Conservation (phyloP, 2,113 vertebrate species). For the Gadus chalcogrammus region DNA sequence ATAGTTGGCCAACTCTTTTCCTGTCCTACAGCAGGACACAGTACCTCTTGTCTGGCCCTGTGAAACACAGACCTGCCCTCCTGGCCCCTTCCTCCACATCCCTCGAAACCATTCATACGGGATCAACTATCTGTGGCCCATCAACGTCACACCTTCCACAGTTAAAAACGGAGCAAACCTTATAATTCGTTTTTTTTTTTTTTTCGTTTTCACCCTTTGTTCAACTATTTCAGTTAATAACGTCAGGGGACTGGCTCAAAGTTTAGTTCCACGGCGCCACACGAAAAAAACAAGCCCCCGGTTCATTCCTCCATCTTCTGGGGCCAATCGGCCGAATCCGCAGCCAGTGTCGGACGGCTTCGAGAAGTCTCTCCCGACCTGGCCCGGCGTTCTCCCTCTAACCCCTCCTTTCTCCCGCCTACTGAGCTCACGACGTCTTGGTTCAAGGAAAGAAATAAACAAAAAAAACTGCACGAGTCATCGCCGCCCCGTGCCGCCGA, state of each 20-base stretch:
- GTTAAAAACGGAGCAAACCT: constrained; percentile 18
- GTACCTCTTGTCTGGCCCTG: constrained; percentile 23
- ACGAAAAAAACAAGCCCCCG: constrained; percentile 7
- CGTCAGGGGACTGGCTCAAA: constrained; percentile 35
- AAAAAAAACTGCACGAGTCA: not conserved
- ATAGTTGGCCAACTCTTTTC: constrained; percentile 22
- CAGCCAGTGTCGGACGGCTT: constrained; percentile 19
- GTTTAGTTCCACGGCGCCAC: constrained; percentile 31
- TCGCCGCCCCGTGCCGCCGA: not conserved
- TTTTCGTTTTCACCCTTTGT: not conserved
- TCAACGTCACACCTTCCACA: constrained; percentile 6
- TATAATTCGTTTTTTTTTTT: constrained; percentile 8
- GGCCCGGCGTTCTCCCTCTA: constrained; percentile 14
- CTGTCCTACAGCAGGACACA: constrained; percentile 38
- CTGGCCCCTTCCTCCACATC: not conserved
- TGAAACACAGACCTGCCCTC: not conserved
- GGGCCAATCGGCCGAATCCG: constrained; percentile 20
- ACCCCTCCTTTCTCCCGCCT: constrained; percentile 1
- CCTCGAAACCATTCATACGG: not conserved
- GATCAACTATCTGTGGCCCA: constrained; percentile 18
- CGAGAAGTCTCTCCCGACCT: constrained; percentile 37
- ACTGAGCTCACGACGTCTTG: constrained; percentile 35
- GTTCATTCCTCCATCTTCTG: too few relatives aligned
- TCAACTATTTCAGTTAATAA: constrained; percentile 33
- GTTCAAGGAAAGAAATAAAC: constrained; percentile 11